A percentile compares a stretch with the other conserved stretches of the same genome.
Evolutionary conservation across 2,113 vertebrate species (phyloP).

Genomic region (Epinephelus moara): DNA sequence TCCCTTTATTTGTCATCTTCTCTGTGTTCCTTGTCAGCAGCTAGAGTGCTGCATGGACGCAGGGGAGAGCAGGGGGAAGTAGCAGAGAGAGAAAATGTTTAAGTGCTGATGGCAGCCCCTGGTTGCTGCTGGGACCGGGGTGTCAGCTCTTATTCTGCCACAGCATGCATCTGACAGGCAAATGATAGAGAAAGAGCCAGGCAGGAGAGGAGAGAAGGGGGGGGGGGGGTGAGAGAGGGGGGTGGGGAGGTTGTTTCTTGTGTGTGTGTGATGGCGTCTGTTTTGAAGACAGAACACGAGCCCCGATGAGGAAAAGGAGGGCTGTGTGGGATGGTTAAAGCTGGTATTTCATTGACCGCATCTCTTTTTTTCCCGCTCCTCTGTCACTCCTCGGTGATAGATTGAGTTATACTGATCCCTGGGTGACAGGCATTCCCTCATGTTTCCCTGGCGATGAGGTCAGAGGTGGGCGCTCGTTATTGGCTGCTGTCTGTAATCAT

Average conservation of each 20-base stretch:
- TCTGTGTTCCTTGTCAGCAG: slow-evolving; percentile 69
- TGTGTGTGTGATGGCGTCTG: slow-evolving; percentile 33
- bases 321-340: slow-evolving; percentile 32
- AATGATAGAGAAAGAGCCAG: slow-evolving; percentile 70
- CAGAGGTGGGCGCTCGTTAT: slow-evolving; percentile 80
- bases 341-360: slow-evolving; percentile 62
- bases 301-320: slow-evolving; percentile 28
- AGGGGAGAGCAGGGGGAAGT: slow-evolving; percentile 35
- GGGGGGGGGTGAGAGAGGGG: not conserved
- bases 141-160: slow-evolving; percentile 76
- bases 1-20: slow-evolving; percentile 69
- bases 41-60: slow-evolving; percentile 50
- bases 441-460: slow-evolving; percentile 79
- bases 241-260: not conserved
- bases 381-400: slow-evolving; percentile 43
- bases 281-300: slow-evolving; percentile 55
- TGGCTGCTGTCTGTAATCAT: slow-evolving; percentile 83
- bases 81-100: slow-evolving; percentile 69
- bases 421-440: slow-evolving; percentile 75
- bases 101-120: slow-evolving; percentile 77
- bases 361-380: slow-evolving; percentile 15
- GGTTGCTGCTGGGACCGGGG: slow-evolving; percentile 74
- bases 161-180: slow-evolving; percentile 73
- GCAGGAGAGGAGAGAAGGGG: slow-evolving; percentile 10
- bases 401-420: slow-evolving; percentile 77